Evolutionary conservation across 2,113 vertebrate species (phyloP), one percentile per base, ranked within the genome.

Genomic region (Pitta sordida): DNA sequence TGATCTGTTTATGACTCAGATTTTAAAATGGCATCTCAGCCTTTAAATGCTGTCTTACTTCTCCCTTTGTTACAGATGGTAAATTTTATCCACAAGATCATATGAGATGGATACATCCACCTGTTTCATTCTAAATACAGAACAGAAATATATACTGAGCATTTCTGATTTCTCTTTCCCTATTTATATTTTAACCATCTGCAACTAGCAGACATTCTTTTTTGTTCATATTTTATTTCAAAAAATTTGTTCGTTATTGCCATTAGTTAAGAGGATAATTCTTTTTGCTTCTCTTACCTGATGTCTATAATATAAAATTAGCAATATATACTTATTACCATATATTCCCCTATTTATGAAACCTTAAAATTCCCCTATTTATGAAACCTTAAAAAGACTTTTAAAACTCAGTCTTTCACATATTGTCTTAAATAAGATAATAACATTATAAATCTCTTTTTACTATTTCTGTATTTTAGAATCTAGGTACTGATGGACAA

Each of bases 161-260:
- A 69, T 65, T 88, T 88, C 49, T 83, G 9, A 41, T 41, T 41
- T 41, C 14, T 41, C 36, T 71, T 83, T 84, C 17, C 2, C 68
- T 94, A 69, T 92, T 92, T 96, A 62, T 93, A 64, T 65, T 88
- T 91, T 58, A 64, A 62, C 68, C 91, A 88, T 95, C 88, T 93
- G 88, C 32, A 91, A 10, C n/a, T 52, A 91, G 19, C 73, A 94
- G 90, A 88, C 3, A 0, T 60, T 55, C 8, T 49, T 77, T 82
- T 90, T 91, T 37, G 7, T 74, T 83, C 46, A 14, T 62, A 39
- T 46, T 29, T 13, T 36, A 15, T 68, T 88, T 85, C 76, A 44
- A n/a, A n/a, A 88, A 90, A 36, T 71, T 71, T 6, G 63, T 94
- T 78, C 60, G 39, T 59, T 76, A 74, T 84, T 32, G 22, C 1